Percentiles rank a stretch among this genome's conserved stretches.
These are phyloP conservation scores for Porites evermanni DNA, from an alignment of 92 coral and sea anemone genomes.

Conservation along the genomic window DNA sequence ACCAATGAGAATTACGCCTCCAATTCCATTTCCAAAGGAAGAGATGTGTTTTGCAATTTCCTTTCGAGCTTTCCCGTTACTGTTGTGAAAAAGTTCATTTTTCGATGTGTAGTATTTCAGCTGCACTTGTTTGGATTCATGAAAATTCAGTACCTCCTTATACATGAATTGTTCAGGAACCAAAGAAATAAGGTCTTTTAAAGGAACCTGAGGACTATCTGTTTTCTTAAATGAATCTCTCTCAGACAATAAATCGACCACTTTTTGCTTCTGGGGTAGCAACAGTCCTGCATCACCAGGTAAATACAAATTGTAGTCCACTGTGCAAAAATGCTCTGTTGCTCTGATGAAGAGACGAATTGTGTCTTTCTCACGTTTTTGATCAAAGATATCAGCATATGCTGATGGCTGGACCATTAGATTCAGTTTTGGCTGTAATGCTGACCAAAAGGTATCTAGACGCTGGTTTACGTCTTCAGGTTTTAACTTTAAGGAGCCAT, in stretches of 20 bases:
- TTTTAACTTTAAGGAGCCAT: neutral
- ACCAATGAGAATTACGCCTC: too few relatives aligned
- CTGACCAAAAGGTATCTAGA: neutral
- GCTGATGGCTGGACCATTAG: neutral
- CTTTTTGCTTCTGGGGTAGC: neutral
- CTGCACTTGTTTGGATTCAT: neutral
- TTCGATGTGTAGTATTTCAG: neutral
- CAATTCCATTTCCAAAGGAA: too few relatives aligned
- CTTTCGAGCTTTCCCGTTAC: neutral
- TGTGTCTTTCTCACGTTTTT: neutral
- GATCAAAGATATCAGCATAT: slow-evolving; percentile 7
- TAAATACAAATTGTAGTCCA: neutral
- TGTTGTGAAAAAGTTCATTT: neutral
- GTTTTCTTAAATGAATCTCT: too few relatives aligned
- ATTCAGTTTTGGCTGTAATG: neutral
- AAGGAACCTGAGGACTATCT: neutral
- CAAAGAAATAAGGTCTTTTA: neutral
- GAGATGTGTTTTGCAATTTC: too few relatives aligned
- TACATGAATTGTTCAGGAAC: neutral
- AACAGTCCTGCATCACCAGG: neutral
- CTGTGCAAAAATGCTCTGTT: slow-evolving; percentile 2
- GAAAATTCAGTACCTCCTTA: neutral
- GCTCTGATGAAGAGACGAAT: slow-evolving; percentile 6
- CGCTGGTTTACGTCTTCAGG: neutral
- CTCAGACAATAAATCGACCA: neutral